A percentile compares a stretch with the other conserved stretches of the same genome.
These are phyloP conservation scores for Muraenolepis orangiensis DNA, from an alignment of 2,797 vertebrate genomes.

Conservation along the genomic window DNA sequence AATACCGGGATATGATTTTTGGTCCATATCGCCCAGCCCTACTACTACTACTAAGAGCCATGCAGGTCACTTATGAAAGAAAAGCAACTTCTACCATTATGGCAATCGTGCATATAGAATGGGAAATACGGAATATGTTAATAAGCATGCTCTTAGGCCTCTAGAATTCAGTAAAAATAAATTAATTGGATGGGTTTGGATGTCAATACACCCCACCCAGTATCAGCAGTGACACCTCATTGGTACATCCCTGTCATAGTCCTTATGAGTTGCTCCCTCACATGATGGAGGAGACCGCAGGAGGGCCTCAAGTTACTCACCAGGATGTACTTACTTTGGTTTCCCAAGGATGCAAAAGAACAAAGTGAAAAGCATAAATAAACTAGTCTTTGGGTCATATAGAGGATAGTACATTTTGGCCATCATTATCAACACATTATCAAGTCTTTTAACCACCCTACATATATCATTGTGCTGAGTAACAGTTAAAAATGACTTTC, in stretches of 20 bases:
- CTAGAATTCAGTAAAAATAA: not conserved
- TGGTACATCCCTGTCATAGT: not conserved
- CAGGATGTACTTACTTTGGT: conserved; percentile 32
- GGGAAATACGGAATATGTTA: not conserved
- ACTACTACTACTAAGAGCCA: not conserved
- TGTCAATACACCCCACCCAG: not conserved
- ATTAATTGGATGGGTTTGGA: not conserved
- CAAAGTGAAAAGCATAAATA: conserved; percentile 24
- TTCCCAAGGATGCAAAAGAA: conserved; percentile 51
- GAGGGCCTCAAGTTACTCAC: conserved; percentile 42
- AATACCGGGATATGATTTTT: too few relatives aligned
- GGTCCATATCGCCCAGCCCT: too few relatives aligned
- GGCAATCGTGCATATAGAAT: not conserved
- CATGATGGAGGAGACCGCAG: not conserved
- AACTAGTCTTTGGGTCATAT: not conserved
- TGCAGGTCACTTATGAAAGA: not conserved
- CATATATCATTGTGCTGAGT: too few relatives aligned
- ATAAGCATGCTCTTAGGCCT: not conserved
- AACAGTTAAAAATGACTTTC: too few relatives aligned
- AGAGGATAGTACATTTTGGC: not conserved
- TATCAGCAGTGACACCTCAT: not conserved
- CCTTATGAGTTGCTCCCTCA: not conserved
- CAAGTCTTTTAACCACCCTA: too few relatives aligned
- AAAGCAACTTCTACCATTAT: not conserved
- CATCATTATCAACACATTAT: too few relatives aligned